A percentile compares a stretch with the other conserved stretches of the same genome.
phyloP scores from a whole-genome alignment of 2,113 vertebrate genomes.

The Clupea harengus region DNA sequence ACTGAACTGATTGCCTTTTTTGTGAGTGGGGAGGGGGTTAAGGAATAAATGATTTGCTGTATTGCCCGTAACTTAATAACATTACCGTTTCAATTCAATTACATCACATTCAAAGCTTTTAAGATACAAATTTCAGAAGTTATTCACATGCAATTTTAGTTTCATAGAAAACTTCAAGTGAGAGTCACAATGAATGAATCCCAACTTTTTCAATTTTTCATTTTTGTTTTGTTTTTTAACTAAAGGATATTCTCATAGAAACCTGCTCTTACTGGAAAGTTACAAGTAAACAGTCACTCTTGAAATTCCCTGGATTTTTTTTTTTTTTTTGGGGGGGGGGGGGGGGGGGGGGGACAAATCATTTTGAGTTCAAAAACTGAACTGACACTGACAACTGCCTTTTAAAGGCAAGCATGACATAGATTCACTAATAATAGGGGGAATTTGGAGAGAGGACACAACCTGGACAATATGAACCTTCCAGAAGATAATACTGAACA shows the following conservation, averaged over 20 bases:
- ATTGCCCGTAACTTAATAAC: neutral
- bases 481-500: constrained; percentile 4
- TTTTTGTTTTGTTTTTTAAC: constrained; percentile 54
- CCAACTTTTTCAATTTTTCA: constrained; percentile 11
- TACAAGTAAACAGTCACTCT: constrained; percentile 11
- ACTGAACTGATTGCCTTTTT: neutral
- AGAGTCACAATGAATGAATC: constrained; percentile 59
- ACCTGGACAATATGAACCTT: neutral
- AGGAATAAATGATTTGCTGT: neutral
- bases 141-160: constrained; percentile 69
- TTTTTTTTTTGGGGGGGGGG: neutral
- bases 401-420: neutral
- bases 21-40: neutral
- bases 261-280: constrained; percentile 47
- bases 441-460: neutral
- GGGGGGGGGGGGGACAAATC: neutral
- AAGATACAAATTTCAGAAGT: constrained; percentile 68
- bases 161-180: constrained; percentile 64
- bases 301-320: neutral
- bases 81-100: constrained; percentile 50
- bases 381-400: neutral
- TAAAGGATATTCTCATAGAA: constrained; percentile 52
- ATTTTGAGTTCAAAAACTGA: neutral
- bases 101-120: constrained; percentile 69
- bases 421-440: neutral